Evolutionary conservation across 1,140 invertebrate species (phyloP), one percentile per base, ranked within the genome.

Genomic region (Octopus bimaculoides): DNA sequence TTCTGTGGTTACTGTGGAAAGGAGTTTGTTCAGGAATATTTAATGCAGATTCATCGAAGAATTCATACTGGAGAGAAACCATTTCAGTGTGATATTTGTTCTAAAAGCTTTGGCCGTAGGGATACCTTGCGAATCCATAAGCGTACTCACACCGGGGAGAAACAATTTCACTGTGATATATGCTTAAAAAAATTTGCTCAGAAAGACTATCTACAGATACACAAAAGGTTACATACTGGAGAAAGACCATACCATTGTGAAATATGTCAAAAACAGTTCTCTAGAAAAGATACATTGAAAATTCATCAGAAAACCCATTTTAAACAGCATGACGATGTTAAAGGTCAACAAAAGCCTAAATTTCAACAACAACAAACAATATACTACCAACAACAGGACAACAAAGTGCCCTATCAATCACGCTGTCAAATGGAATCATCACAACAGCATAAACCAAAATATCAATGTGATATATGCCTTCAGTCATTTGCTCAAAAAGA

Each of bases 21-120:
- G 41, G 26, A 14, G 8, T 75, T 75, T 53, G 52, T 52, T 7
- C 17, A 75, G 8, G 26, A 53, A 14, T 52, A 53, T 52, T 52
- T 52, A 14, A 52, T 75, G 41, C 26, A 52, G 8, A 75, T 53
- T 14, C 74, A 75, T 41, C 90, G 94, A 81, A 93, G 95, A 87
- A 93, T 93, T 6, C 95, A 98, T 88, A 97, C 96, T 0, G 94
- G 95, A 79, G 91, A 93, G 80, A 93, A 94, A 83, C 95, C 95
- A 1, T 94, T 93, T 80, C 97, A 14, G 14, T 71, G 66, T 71
- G 66, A 71, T 71, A 3, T 71, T 71, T 71, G 66, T 20, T 71
- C 14, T 6, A 20, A 98, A 89, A 75, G 79, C 9, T 91, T 89
- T 79, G 81, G 87, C 20, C 77, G 77, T 53, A 17, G 14, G 26